These are phyloP conservation scores for Oncorhynchus tshawytscha DNA, from an alignment of 2,113 vertebrate genomes.

Conservation along the genomic window DNA sequence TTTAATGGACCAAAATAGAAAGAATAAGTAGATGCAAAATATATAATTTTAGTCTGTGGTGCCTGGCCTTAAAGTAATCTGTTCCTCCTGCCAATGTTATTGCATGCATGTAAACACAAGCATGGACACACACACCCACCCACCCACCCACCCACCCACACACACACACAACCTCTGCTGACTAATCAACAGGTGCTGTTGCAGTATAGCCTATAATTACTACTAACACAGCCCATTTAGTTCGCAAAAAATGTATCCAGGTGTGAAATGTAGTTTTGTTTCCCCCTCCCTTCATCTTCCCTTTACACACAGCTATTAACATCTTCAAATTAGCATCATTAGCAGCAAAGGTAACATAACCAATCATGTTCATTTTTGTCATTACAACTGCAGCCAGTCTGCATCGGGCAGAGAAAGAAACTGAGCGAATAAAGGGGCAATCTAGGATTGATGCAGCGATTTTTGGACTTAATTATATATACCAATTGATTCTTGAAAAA, in stretches of 20 bases:
- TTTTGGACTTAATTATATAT: background rate
- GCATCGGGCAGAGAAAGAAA: too few relatives aligned
- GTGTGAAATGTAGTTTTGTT: conserved; percentile 7
- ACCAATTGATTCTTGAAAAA: background rate
- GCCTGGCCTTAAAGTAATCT: too few relatives aligned
- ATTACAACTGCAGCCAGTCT: too few relatives aligned
- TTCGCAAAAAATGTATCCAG: background rate
- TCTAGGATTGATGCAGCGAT: too few relatives aligned
- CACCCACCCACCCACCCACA: background rate
- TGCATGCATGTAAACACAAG: conserved; percentile 1
- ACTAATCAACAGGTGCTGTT: background rate
- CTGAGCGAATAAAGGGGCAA: too few relatives aligned
- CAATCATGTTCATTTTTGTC: conserved; percentile 25
- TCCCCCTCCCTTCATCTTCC: conserved; percentile 8
- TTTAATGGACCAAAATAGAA: too few relatives aligned
- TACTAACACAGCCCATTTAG: background rate
- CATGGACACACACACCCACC: background rate
- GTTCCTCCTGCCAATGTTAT: too few relatives aligned
- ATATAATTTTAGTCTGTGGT: too few relatives aligned
- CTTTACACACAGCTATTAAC: conserved; percentile 37
- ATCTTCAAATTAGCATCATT: conserved; percentile 34
- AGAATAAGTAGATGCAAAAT: too few relatives aligned
- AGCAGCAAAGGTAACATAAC: conserved; percentile 29
- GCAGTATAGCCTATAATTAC: background rate
- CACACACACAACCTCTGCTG: conserved; percentile 2